Percentiles rank a stretch among this genome's conserved stretches.
These are phyloP conservation scores for Penaeus monodon DNA, from an alignment of 2,888 invertebrate genomes.

Conservation along the genomic window DNA sequence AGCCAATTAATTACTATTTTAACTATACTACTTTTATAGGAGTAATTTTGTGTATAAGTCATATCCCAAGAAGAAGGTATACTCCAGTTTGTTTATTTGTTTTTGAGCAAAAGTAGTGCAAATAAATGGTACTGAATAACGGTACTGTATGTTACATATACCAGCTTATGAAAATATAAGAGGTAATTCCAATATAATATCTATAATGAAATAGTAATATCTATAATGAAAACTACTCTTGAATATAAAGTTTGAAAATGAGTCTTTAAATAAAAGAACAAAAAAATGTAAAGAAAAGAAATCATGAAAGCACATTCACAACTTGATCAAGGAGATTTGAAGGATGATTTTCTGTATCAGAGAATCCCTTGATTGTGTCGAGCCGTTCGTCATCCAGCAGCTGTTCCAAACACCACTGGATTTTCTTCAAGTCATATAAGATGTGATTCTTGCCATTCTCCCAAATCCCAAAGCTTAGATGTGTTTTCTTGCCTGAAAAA, in stretches of 20 bases:
- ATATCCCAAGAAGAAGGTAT: too few relatives aligned
- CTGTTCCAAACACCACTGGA: slow-evolving; percentile 31
- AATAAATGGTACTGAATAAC: too few relatives aligned
- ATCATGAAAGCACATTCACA: slow-evolving; percentile 35
- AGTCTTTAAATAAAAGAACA: background rate
- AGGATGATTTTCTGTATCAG: slow-evolving; percentile 38
- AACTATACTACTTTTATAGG: too few relatives aligned
- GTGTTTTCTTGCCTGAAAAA: slow-evolving; percentile 31
- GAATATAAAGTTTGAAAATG: background rate
- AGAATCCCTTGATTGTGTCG: slow-evolving; percentile 30
- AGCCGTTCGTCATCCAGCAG: slow-evolving; percentile 48
- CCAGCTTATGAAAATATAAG: too few relatives aligned
- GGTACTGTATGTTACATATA: too few relatives aligned
- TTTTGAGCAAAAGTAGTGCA: too few relatives aligned
- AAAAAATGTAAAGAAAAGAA: slow-evolving; percentile 1
- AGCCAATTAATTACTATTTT: too few relatives aligned
- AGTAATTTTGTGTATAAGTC: too few relatives aligned
- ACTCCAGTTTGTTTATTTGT: too few relatives aligned
- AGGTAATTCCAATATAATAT: too few relatives aligned
- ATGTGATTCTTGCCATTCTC: slow-evolving; percentile 42
- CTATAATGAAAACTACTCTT: too few relatives aligned
- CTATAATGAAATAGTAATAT: too few relatives aligned
- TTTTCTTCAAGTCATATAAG: slow-evolving; percentile 42
- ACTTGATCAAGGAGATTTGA: slow-evolving; percentile 44
- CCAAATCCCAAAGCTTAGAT: slow-evolving; percentile 49